These are phyloP conservation scores for Stomatorhinus walkeri DNA, from an alignment of 2,797 vertebrate genomes.

Conservation along the genomic window DNA sequence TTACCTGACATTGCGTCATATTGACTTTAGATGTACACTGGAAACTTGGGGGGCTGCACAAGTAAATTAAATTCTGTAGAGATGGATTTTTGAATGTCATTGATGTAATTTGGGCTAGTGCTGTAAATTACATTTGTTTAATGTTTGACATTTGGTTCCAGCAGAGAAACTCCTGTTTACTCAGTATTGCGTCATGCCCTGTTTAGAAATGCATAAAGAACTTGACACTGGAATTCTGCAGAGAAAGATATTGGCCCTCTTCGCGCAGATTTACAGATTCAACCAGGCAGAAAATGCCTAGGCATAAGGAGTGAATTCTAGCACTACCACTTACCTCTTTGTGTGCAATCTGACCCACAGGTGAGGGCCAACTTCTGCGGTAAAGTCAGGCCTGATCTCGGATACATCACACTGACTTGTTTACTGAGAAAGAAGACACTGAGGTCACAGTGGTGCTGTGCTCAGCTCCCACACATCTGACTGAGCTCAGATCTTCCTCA, in stretches of 20 bases:
- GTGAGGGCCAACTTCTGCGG: not conserved
- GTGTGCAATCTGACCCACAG: not conserved
- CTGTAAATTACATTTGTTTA: slow-evolving; percentile 4
- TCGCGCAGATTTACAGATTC: not conserved
- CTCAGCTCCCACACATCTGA: not conserved
- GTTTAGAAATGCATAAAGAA: slow-evolving; percentile 2
- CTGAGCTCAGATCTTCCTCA: not conserved
- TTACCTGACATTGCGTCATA: not conserved
- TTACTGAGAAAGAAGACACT: slow-evolving; percentile 2
- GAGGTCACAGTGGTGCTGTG: not conserved
- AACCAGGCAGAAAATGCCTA: not conserved
- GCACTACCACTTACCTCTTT: not conserved
- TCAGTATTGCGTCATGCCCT: slow-evolving; percentile 8
- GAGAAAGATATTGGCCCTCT: not conserved
- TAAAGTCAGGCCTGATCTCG: not conserved
- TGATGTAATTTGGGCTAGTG: slow-evolving; percentile 6
- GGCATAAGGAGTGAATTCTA: not conserved
- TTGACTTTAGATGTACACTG: not conserved
- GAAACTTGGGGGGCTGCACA: not conserved
- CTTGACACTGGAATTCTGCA: not conserved
- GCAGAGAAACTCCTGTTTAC: slow-evolving; percentile 10
- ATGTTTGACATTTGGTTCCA: slow-evolving; percentile 15
- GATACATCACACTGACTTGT: not conserved
- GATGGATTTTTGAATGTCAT: slow-evolving; percentile 7
- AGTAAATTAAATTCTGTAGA: slow-evolving; percentile 1